Evolutionary conservation across 2,113 vertebrate genomes (phyloP), one percentile per base, ranked within the genome.

Genomic region (Lagopus leucura): DNA sequence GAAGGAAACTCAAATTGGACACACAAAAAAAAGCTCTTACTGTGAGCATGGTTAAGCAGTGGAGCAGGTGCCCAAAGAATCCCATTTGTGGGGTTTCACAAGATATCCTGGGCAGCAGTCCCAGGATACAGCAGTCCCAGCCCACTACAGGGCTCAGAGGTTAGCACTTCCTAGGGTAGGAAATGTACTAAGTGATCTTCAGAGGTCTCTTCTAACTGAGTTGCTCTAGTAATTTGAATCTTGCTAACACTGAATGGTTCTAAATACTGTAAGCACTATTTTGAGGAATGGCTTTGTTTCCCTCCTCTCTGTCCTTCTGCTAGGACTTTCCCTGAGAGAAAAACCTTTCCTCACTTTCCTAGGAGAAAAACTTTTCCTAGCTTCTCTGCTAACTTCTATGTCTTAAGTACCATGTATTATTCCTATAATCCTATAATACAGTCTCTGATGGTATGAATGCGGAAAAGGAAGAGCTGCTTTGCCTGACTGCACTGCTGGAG

Each of bases 31-130:
- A 52, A 9, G 3, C 82, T 78, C 89, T 58, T 25, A 66, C 11
- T 3, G 3, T 12, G 4, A 21, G 3, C 2, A 0, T 38, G 10
- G 5, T 12, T 82, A 60, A 50, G 7, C 2, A 3, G 36, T 63
- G 48, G 13, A 88, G 27, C 12, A n/a, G 30, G 11, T 87, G 19
- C 4, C 52, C 42, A 48, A 58, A 63, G 19, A 47, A 25, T 34
- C 14, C 13, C 13, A 5, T 11, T 15, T 11, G 16, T 2, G 5
- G 9, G 17, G 3, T 75, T 42, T 90, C 14, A 13, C 43, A 7
- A 2, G 1, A 4, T 42, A 21, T 36, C 18, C 42, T 80, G 64
- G 18, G 22, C 30, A 11, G 40, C 40, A 80, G 1, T 13, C 32
- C 42, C 57, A 64, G 14, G 27, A 13, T 11, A 47, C 30, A 11